phyloP scores from a whole-genome alignment of 2,113 vertebrate species.

The Daboia siamensis region DNA sequence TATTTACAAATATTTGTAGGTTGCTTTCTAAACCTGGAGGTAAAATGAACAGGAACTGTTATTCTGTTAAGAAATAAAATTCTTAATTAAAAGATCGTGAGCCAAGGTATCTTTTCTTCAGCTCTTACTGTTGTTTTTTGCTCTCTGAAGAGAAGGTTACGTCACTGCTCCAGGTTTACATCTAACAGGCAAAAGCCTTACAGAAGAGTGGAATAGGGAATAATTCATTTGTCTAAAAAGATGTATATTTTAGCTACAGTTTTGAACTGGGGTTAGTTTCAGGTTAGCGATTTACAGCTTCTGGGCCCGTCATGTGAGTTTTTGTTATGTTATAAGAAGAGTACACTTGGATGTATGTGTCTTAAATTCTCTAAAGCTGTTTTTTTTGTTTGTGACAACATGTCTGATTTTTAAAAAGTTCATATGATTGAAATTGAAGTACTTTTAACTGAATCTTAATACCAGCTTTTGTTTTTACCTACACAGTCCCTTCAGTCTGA shows the following conservation, averaged over 20 bases:
- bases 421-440: background rate
- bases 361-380: background rate
- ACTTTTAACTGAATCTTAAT: conserved; percentile 52
- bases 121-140: background rate
- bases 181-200: background rate
- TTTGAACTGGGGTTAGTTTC: background rate
- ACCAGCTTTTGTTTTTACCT: conserved; percentile 64
- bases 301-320: background rate
- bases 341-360: background rate
- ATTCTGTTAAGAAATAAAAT: background rate
- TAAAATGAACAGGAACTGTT: background rate
- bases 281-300: background rate
- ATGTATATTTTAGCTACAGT: background rate
- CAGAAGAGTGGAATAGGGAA: background rate
- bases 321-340: background rate
- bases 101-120: background rate
- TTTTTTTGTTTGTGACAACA: conserved; percentile 14
- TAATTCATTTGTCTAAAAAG: background rate
- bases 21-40: background rate
- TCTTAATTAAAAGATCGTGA: background rate
- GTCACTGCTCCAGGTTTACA: background rate
- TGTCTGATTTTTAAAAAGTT: conserved; percentile 9
- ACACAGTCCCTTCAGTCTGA: conserved; percentile 94
- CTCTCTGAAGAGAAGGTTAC: background rate
- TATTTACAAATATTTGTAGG: background rate